phyloP scores from a whole-genome alignment of 2,888 invertebrate genomes.

The Drosophila recens region DNA sequence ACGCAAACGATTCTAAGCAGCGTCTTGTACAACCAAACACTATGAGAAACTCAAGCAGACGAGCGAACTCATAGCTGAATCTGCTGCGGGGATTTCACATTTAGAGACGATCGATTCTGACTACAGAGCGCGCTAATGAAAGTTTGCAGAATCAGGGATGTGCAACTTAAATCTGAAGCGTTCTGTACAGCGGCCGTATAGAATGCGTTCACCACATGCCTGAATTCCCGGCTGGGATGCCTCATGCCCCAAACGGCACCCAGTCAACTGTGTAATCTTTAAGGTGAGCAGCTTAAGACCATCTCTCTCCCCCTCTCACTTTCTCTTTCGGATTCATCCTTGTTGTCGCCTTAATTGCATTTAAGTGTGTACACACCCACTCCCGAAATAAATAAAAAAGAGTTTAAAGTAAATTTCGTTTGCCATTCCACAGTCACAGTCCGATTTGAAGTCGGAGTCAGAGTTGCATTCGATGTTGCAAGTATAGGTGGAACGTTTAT shows the following conservation, averaged over 20 bases:
- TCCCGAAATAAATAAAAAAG: constrained; percentile 2
- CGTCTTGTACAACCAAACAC: no score
- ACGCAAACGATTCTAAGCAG: no score
- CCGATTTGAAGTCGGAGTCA: constrained; percentile 13
- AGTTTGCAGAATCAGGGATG: no score
- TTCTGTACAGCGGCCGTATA: no score
- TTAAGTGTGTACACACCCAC: constrained; percentile 51
- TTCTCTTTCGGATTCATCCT: neutral
- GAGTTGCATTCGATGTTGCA: constrained; percentile 7
- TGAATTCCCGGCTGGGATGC: no score
- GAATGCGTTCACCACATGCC: no score
- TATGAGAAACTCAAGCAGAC: no score
- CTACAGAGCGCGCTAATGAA: no score
- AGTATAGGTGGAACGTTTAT: neutral
- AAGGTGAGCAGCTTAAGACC: constrained; percentile 52
- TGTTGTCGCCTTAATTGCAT: constrained; percentile 59
- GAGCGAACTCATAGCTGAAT: no score
- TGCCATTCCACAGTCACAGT: constrained; percentile 25
- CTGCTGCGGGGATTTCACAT: no score
- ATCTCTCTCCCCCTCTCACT: neutral
- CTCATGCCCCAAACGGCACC: constrained; percentile 9
- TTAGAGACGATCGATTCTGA: no score
- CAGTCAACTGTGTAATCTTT: constrained; percentile 58
- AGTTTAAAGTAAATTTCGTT: constrained; percentile 14
- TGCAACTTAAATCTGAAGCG: no score